Evolutionary conservation across 2,113 vertebrate species (phyloP).

Genomic region (Tyto alba): DNA sequence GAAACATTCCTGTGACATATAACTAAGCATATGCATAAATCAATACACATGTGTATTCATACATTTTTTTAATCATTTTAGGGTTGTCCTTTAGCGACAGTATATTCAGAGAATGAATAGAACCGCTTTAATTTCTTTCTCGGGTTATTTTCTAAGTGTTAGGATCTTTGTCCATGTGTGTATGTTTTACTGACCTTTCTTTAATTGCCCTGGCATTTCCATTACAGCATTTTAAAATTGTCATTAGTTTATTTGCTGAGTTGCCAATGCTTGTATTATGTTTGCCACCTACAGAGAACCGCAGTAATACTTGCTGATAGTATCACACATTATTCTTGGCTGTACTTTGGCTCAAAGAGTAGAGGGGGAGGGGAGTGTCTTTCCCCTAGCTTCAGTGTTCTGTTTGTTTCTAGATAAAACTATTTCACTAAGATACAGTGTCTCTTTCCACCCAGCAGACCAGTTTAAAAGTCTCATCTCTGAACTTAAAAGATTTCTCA

Average conservation of each 20-base stretch:
- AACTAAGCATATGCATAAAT: background rate
- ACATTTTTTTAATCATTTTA: background rate
- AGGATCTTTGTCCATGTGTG: background rate
- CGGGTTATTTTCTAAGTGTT: background rate
- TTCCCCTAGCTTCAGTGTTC: background rate
- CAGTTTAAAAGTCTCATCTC: background rate
- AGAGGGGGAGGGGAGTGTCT: background rate
- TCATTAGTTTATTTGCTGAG: constrained; percentile 49
- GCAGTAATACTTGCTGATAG: background rate
- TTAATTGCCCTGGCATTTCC: constrained; percentile 4
- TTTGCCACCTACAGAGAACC: background rate
- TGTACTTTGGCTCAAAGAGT: background rate
- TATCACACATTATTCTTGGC: constrained; percentile 27
- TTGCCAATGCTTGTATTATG: background rate
- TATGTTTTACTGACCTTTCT: constrained; percentile 23
- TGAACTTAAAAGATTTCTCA: background rate
- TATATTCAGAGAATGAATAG: background rate
- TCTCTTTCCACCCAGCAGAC: background rate
- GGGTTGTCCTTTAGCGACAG: background rate
- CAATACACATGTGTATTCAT: background rate
- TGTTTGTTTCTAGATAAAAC: background rate
- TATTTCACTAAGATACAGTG: background rate
- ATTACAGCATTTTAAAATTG: constrained; percentile 32
- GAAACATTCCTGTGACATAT: background rate
- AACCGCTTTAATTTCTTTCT: background rate